These are phyloP conservation scores for Calidris pugnax DNA, from an alignment of 2,113 vertebrate species.

Conservation along the genomic window DNA sequence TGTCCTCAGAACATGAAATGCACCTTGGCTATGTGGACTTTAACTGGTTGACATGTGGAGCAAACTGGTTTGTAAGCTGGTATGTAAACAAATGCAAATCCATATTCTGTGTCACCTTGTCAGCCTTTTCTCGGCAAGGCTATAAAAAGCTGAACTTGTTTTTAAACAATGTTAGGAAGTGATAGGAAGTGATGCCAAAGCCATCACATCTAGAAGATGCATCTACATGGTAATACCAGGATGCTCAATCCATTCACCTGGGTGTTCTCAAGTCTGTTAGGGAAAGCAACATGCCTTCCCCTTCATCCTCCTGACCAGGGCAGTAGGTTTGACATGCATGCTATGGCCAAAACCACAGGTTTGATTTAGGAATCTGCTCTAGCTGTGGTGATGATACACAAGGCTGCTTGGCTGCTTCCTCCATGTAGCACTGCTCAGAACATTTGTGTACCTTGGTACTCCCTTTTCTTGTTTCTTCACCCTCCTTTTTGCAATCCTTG, in stretches of 20 bases:
- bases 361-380: background rate
- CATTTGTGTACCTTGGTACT: background rate
- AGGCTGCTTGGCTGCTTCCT: background rate
- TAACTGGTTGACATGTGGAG: background rate
- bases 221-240: accelerated
- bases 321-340: background rate
- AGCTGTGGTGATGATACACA: background rate
- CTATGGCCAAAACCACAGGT: background rate
- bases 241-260: too few relatives aligned
- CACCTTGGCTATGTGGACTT: background rate
- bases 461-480: background rate
- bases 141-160: background rate
- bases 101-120: background rate
- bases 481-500: background rate
- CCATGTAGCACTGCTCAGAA: background rate
- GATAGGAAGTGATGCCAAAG: background rate
- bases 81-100: background rate
- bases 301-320: background rate
- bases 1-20: accelerated
- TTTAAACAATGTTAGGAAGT: background rate
- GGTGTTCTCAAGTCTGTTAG: too few relatives aligned
- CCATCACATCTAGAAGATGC: background rate
- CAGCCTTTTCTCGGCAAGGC: background rate
- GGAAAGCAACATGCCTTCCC: background rate
- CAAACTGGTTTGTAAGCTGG: background rate